These are phyloP conservation scores for Psilopsiagon aurifrons DNA, from an alignment of 2,113 vertebrate genomes.

Conservation along the genomic window DNA sequence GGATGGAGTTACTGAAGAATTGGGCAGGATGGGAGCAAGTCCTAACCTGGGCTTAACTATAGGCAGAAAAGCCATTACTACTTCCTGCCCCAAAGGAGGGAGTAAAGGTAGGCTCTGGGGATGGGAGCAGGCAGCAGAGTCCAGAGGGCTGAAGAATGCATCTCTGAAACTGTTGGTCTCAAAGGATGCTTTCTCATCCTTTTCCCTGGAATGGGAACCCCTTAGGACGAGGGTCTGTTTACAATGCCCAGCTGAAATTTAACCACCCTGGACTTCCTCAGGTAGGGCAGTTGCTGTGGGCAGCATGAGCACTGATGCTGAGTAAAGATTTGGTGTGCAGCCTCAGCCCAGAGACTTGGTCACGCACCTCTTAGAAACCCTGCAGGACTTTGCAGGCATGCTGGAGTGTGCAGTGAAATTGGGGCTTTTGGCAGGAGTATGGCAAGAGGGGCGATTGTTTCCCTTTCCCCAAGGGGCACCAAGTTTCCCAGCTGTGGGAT, in stretches of 20 bases:
- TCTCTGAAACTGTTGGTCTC: not conserved
- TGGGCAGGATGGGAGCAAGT: not conserved
- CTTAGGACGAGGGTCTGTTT: not conserved
- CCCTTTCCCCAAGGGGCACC: accelerated
- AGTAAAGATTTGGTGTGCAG: not conserved
- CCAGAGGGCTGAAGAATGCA: not conserved
- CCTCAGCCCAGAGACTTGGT: not conserved
- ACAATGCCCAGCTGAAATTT: not conserved
- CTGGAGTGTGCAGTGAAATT: accelerated
- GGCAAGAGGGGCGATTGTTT: accelerated
- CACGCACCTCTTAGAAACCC: not conserved
- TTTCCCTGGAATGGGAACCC: not conserved
- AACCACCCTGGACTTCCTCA: not conserved
- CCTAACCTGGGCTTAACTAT: accelerated
- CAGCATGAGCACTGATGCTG: not conserved
- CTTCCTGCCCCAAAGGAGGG: not conserved
- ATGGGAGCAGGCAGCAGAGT: not conserved
- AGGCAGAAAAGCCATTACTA: not conserved
- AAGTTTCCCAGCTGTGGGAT: not conserved
- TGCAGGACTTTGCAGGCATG: not conserved
- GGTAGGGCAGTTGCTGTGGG: not conserved
- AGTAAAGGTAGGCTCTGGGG: not conserved
- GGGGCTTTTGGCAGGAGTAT: not conserved
- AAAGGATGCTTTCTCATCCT: not conserved
- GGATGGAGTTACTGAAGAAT: not conserved